A percentile compares a stretch with the other conserved stretches of the same genome.
Conservation (phyloP, 1,140 invertebrate species). For the Zaprionus africanus region DNA sequence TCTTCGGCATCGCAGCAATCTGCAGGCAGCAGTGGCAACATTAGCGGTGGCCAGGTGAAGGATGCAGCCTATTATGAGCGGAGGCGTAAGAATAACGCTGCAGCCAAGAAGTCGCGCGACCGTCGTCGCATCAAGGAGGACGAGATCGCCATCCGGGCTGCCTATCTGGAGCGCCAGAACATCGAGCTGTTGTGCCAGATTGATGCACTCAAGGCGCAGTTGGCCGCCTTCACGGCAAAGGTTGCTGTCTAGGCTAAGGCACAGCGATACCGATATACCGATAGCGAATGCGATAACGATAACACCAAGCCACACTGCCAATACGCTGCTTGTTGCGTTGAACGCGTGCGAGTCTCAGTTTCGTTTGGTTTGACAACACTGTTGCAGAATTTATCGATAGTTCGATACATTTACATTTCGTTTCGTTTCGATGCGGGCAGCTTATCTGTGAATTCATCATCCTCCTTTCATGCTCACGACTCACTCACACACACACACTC, state of each 20-base stretch:
- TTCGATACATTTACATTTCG: slow-evolving; percentile 26
- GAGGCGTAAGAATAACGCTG: slow-evolving; percentile 96
- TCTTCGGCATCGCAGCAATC: not conserved
- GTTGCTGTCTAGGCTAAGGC: slow-evolving; percentile 49
- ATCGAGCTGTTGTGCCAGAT: slow-evolving; percentile 82
- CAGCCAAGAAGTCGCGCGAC: slow-evolving; percentile 97
- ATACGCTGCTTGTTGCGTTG: slow-evolving; percentile 66
- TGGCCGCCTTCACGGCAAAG: slow-evolving; percentile 74
- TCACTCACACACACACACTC: not conserved
- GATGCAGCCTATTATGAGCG: slow-evolving; percentile 95
- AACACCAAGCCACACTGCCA: slow-evolving; percentile 12
- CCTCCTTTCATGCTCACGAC: slow-evolving; percentile 6
- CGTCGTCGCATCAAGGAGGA: slow-evolving; percentile 95
- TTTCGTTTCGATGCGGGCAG: slow-evolving; percentile 38
- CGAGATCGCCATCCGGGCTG: slow-evolving; percentile 94
- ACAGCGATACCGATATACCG: slow-evolving; percentile 16
- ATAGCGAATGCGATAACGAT: slow-evolving; percentile 22
- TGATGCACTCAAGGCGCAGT: slow-evolving; percentile 75
- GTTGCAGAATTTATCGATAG: not conserved
- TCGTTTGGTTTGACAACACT: slow-evolving; percentile 32
- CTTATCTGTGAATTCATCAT: slow-evolving; percentile 58
- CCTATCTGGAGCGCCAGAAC: slow-evolving; percentile 92
- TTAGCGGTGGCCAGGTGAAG: slow-evolving; percentile 85
- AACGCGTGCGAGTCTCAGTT: slow-evolving; percentile 58
- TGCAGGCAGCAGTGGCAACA: not conserved